Conservation (phyloP, 2,888 invertebrate species). For the Drosophila barbarae region DNA sequence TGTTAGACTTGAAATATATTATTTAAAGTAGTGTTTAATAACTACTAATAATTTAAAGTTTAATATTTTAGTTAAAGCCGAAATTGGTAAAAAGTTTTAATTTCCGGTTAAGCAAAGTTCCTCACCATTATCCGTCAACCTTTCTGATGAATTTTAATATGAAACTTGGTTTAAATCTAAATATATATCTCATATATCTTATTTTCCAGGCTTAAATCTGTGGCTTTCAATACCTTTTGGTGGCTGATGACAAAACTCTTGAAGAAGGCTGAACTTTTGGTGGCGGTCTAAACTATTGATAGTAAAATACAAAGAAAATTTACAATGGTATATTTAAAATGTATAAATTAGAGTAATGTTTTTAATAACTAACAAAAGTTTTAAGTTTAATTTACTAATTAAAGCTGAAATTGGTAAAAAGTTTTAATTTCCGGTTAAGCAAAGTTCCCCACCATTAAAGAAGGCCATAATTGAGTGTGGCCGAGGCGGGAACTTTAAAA, state of each 20-base stretch:
- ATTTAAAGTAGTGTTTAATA: neutral
- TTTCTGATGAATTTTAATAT: neutral
- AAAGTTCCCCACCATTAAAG: neutral
- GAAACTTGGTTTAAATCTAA: neutral
- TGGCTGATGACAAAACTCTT: constrained; percentile 45
- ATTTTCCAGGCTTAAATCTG: constrained; percentile 43
- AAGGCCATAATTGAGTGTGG: no score
- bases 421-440: neutral
- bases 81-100: neutral
- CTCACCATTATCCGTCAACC: neutral
- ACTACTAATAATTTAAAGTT: neutral
- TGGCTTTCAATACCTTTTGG: constrained; percentile 58
- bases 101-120: neutral
- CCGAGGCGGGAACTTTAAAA: no score
- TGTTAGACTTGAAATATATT: neutral
- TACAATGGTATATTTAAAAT: neutral
- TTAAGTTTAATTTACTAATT: neutral
- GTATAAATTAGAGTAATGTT: neutral
- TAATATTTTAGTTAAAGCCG: neutral
- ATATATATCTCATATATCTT: neutral
- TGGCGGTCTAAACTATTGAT: neutral
- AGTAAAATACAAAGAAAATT: neutral
- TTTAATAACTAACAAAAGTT: neutral
- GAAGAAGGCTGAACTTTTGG: constrained; percentile 1
- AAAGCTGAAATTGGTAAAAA: neutral